phyloP scores from a whole-genome alignment of 1,140 invertebrate species.

The Pseudomyrmex pallidus region DNA sequence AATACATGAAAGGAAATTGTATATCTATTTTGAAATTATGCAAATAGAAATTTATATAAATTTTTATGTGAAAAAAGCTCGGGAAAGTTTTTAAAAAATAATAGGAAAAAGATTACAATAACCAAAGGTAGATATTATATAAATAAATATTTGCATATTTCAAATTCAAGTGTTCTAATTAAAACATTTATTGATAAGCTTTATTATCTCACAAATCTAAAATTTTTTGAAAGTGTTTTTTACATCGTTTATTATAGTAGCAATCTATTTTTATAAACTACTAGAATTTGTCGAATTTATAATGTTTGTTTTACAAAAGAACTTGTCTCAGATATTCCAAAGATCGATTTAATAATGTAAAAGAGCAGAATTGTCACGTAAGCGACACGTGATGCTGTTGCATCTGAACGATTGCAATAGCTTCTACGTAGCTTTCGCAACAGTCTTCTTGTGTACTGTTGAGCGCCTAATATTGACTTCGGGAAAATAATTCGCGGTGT shows the following conservation, averaged over 20 bases:
- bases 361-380: conserved; percentile 23
- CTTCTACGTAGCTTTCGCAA: background rate
- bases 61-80: background rate
- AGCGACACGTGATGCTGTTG: conserved; percentile 24
- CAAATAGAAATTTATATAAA: background rate
- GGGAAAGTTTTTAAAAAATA: background rate
- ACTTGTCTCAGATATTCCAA: background rate
- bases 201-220: no score
- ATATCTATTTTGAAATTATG: no score
- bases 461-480: conserved; percentile 46
- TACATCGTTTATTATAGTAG: background rate
- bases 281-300: background rate
- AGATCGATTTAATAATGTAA: conserved; percentile 20
- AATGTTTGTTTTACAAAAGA: no score
- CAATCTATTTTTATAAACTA: background rate
- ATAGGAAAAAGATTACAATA: no score
- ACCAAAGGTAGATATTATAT: no score
- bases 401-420: background rate
- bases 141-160: no score
- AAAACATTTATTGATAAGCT: no score
- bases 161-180: no score
- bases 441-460: conserved; percentile 22
- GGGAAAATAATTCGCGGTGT: conserved; percentile 51
- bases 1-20: no score
- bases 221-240: no score